Base-by-base conservation (phyloP, 2,888 invertebrate species). In the Unio pictorum region DNA sequence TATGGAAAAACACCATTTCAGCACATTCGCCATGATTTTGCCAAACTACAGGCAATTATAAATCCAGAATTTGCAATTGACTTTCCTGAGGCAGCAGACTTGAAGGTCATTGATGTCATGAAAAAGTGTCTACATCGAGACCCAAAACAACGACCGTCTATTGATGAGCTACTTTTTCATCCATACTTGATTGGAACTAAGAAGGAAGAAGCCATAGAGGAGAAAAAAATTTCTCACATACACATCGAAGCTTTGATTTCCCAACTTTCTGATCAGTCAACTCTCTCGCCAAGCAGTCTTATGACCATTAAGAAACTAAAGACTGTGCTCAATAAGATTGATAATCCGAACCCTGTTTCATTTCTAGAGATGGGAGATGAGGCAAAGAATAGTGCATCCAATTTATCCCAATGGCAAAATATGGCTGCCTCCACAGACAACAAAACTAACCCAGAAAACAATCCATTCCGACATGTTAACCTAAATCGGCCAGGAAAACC, bases 1-100 rank as follows among this genome's bases (percentile, higher is more conserved):
- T 98, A 97, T 90, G 95, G 95, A 0, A 93, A 93, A 83, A 96
- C 97, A 2, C 99, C 99, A 0, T 99, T 98, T 91, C 94, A 95
- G 59, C 94, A 96, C 89, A 93, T 96, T 78, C 91, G 92, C 58
- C 92, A 94, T 79, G 92, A 93, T 74, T 92, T 93, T 88, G 93
- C 93, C 58, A 96, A 96, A 91, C 92, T 95, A 67, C 92, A 92
- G 80, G 95, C 95, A 72, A 96, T 97, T 80, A 93, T 93, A 63
- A 94, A 94, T 90, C 94, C 94, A 17, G 92, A 93, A 69, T 93
- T 94, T 78, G 91, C 91, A 75, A 96, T 98, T 81, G 92, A 93
- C 66, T 97, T 95, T 90, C 94, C 95, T 0, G 79, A 87, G 56
- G 81, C 86, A 34, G 81, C 76, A 54, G 89, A 90, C 75, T 89